Conservation (phyloP, 2,797 vertebrate species). For the Danio choprae region DNA sequence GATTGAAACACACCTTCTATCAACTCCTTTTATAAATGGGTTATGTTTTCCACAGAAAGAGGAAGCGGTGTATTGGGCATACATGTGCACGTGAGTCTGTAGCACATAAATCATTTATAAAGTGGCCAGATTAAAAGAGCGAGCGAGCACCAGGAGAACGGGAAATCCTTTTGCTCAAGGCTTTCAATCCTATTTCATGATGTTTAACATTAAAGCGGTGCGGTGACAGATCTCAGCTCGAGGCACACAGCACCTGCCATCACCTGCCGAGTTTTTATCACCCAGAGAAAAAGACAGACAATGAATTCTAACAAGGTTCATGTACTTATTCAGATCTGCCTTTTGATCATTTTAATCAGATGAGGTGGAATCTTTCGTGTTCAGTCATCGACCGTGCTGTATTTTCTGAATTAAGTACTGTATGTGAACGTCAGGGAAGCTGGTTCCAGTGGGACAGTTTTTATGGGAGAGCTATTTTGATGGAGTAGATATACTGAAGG, state of each 20-base stretch:
- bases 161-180: slow-evolving; percentile 13
- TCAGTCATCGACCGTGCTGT: not conserved
- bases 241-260: slow-evolving; percentile 43
- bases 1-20: not conserved
- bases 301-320: slow-evolving; percentile 2
- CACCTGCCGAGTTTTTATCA: slow-evolving; percentile 28
- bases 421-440: slow-evolving; percentile 6
- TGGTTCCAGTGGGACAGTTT: slow-evolving; percentile 56
- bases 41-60: not conserved
- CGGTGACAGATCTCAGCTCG: slow-evolving; percentile 39
- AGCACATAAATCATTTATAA: slow-evolving; percentile 2
- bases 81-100: not conserved
- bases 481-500: slow-evolving; percentile 68
- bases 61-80: not conserved
- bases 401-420: not conserved
- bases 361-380: not conserved
- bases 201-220: slow-evolving; percentile 29
- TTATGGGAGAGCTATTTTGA: slow-evolving; percentile 73
- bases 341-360: slow-evolving; percentile 28
- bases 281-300: slow-evolving; percentile 4
- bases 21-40: not conserved
- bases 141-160: not conserved
- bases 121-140: slow-evolving; percentile 20
- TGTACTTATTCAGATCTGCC: slow-evolving; percentile 7
- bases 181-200: slow-evolving; percentile 24